Evolutionary conservation across 2,113 vertebrate species (phyloP), one percentile per base, ranked within the genome.

Genomic region (Hypanus sabinus): DNA sequence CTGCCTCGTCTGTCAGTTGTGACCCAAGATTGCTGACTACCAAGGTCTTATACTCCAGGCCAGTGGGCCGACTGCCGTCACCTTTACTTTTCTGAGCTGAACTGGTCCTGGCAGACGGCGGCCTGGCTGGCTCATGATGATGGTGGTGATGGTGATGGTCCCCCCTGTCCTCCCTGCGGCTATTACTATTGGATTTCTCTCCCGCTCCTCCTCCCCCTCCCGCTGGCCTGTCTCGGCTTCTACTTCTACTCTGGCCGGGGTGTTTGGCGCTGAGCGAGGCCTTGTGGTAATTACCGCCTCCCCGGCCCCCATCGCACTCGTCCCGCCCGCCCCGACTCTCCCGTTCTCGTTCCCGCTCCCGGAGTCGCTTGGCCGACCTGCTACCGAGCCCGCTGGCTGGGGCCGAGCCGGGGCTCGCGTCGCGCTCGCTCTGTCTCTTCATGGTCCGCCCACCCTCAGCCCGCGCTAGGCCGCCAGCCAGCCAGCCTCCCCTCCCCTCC

Each of bases 1-100:
- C 97, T 95, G 98, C 97, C 96, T 99, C 98, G 94, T 99, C 98
- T 1, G 98, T 97, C 76, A 99, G 96, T 96, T 98, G 97, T 5
- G 98, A 97, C 94, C 98, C 98, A 94, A 99, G 96, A 96, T 98
- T 99, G 95, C 98, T 99, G 95, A 99, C 98, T 91, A 99, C 97
- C 94, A 99, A 96, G 11, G 98, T 99, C 95, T 99, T 99, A 96
- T 99, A 99, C 95, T 99, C 98, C 95, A 97, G 96, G 0, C 97
- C 97, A 11, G 95, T 95, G 0, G 90, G 95, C 68, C 70, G 46
- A 36, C 70, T 93, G 0, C 55, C 38, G 33, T 71, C 91, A 12
- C 91, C 70, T 73, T 93, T 93, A 70, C 33, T 73, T 46, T 93
- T 93, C 36, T 73, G 91, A 11, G 33, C 68, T 8, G 90, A 93